Evolutionary conservation across 2,888 invertebrate genomes (phyloP).

Genomic region (Platycheirus albimanus): DNA sequence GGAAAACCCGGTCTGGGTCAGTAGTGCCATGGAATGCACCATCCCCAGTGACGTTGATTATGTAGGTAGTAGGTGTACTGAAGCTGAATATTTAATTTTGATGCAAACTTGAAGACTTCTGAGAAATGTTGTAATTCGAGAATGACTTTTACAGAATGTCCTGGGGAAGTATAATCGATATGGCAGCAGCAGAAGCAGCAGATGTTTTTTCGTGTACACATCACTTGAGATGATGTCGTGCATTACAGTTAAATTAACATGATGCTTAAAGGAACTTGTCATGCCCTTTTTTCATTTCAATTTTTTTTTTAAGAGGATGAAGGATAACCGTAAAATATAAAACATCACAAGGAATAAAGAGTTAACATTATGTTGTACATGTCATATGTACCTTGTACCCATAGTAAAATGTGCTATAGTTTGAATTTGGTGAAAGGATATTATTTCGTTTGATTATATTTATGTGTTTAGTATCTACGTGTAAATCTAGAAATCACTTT

Average conservation of each 20-base stretch:
- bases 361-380: too few relatives aligned
- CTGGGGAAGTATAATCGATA: conserved; percentile 42
- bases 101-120: conserved; percentile 22
- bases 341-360: too few relatives aligned
- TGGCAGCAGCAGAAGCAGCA: conserved; percentile 19
- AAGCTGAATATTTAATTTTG: conserved; percentile 62
- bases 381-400: too few relatives aligned
- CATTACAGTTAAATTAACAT: conserved; percentile 21
- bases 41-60: conserved; percentile 17
- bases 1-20: conserved; percentile 67
- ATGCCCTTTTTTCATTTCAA: conserved; percentile 8
- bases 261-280: conserved; percentile 6
- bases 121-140: conserved; percentile 42
- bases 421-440: too few relatives aligned
- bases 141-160: conserved; percentile 47
- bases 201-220: conserved; percentile 27
- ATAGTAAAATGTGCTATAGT: too few relatives aligned
- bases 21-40: conserved; percentile 60
- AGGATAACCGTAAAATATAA: too few relatives aligned
- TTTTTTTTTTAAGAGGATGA: too few relatives aligned
- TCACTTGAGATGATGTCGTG: conserved; percentile 23
- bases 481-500: too few relatives aligned
- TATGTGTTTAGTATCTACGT: too few relatives aligned
- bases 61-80: conserved; percentile 15
- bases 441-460: too few relatives aligned